Percentiles rank a stretch among this genome's conserved stretches.
Conservation (phyloP, 1,140 invertebrate genomes). For the Bombus waltoni region DNA sequence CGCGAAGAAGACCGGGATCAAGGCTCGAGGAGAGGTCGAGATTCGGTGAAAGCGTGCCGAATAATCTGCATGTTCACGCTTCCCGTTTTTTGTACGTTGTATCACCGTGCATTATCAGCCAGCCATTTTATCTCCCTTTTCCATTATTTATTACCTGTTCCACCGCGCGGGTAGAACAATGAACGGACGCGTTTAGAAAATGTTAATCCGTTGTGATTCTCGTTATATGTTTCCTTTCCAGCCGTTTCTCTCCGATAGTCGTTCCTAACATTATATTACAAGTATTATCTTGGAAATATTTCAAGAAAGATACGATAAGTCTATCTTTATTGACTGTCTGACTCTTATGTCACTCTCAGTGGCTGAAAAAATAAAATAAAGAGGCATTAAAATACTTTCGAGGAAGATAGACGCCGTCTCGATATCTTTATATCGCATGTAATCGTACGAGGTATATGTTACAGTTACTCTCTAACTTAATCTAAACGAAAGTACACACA, state of each 20-base stretch:
- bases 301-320: too few relatives aligned
- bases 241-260: background rate
- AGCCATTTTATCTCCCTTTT: background rate
- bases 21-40: background rate
- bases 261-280: too few relatives aligned
- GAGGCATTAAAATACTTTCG: too few relatives aligned
- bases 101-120: conserved; percentile 6
- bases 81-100: conserved; percentile 10
- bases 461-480: too few relatives aligned
- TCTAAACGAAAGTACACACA: too few relatives aligned
- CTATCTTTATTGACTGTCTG: too few relatives aligned
- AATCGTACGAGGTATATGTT: too few relatives aligned
- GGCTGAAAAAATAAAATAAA: too few relatives aligned
- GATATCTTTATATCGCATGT: too few relatives aligned
- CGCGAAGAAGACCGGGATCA: background rate
- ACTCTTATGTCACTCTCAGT: too few relatives aligned
- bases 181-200: background rate
- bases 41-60: conserved; percentile 47
- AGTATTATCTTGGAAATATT: too few relatives aligned
- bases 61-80: conserved; percentile 11
- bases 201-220: background rate
- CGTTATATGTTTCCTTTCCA: background rate
- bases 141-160: conserved; percentile 16
- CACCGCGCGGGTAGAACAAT: background rate
- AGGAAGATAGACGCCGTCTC: too few relatives aligned